Conservation (phyloP, 1,140 invertebrate species). For the Melitaea cinxia region DNA sequence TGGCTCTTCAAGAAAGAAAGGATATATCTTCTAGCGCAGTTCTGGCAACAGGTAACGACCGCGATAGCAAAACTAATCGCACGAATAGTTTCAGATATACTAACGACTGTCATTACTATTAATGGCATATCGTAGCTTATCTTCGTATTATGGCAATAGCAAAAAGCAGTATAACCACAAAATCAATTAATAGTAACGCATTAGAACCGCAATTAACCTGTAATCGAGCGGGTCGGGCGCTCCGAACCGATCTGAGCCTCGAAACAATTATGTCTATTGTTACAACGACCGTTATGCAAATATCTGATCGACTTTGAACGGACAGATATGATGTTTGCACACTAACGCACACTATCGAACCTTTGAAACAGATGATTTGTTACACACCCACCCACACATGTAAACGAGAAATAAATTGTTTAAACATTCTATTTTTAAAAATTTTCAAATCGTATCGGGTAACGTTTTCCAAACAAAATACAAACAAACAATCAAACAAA, state of each 20-base stretch:
- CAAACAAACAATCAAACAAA: not conserved
- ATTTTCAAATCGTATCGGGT: not conserved
- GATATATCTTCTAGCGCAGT: constrained; percentile 94
- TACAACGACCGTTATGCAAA: constrained; percentile 53
- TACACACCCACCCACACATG: not conserved
- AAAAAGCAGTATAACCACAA: constrained; percentile 46
- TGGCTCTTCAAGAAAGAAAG: constrained; percentile 97
- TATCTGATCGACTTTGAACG: constrained; percentile 51
- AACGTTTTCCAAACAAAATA: not conserved
- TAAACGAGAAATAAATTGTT: not conserved
- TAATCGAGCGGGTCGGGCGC: constrained; percentile 44
- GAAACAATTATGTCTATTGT: constrained; percentile 65
- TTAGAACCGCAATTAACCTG: constrained; percentile 66
- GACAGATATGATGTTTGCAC: constrained; percentile 26
- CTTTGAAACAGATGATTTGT: not conserved
- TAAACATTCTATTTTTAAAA: not conserved
- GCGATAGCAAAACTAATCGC: constrained; percentile 1
- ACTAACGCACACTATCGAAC: not conserved
- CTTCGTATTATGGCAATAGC: constrained; percentile 30
- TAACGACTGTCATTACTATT: constrained; percentile 6
- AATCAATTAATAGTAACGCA: constrained; percentile 72
- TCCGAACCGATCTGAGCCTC: constrained; percentile 40
- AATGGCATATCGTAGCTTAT: constrained; percentile 16
- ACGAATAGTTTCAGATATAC: constrained; percentile 14
- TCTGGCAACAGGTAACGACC: constrained; percentile 93